A percentile compares a stretch with the other conserved stretches of the same genome.
These are phyloP conservation scores for Theristicus caerulescens DNA, from an alignment of 2,113 vertebrate genomes.

Conservation along the genomic window DNA sequence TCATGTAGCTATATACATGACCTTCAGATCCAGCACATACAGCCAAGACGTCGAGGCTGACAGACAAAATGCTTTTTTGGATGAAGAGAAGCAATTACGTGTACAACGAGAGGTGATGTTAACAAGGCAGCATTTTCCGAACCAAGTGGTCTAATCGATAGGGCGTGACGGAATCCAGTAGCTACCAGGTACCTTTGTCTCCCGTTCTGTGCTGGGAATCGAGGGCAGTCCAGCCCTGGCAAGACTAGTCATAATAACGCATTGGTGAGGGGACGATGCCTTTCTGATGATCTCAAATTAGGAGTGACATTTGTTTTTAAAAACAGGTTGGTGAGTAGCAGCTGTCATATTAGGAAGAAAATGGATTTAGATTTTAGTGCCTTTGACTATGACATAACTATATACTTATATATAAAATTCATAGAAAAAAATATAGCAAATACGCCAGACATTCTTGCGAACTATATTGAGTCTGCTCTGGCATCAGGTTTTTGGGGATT, in stretches of 20 bases:
- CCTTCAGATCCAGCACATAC: conserved; percentile 7
- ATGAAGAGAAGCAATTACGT: conserved; percentile 12
- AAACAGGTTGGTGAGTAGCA: conserved; percentile 49
- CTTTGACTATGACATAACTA: conserved; percentile 70
- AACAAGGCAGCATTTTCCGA: background rate
- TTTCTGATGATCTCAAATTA: conserved; percentile 33
- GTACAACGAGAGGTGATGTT: background rate
- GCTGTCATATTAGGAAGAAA: conserved; percentile 59
- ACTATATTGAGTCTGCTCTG: background rate
- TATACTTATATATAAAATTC: conserved; percentile 52
- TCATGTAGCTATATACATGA: conserved; percentile 30
- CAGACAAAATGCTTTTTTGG: conserved; percentile 1
- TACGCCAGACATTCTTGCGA: background rate
- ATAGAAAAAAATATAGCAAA: conserved; percentile 37
- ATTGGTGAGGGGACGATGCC: conserved; percentile 14
- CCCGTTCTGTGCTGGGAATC: background rate
- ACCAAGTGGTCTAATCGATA: background rate
- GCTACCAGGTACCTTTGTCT: background rate
- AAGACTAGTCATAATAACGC: background rate
- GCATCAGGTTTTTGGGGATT: background rate
- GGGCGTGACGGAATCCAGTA: background rate
- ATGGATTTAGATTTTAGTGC: conserved; percentile 74
- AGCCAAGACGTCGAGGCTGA: background rate
- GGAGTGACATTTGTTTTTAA: conserved; percentile 35
- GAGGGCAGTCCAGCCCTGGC: background rate